Percentiles rank a stretch among this genome's conserved stretches.
Conservation (phyloP, 2,888 invertebrate genomes). For the Polydrusus pterygomalis region DNA sequence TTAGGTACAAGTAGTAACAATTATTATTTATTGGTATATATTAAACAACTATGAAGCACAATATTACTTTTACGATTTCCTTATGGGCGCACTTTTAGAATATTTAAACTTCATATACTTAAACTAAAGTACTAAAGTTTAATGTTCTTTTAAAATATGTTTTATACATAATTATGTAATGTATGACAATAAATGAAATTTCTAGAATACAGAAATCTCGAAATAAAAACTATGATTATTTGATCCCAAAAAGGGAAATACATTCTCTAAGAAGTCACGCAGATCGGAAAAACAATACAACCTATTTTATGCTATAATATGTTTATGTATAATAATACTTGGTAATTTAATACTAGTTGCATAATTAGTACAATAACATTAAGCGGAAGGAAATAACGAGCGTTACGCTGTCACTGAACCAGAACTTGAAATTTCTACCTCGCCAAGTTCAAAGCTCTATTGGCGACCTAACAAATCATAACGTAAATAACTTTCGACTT, state of each 20-base stretch:
- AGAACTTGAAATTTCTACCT: conserved; percentile 38
- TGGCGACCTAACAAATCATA: conserved; percentile 26
- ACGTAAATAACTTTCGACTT: conserved; percentile 15
- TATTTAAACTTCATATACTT: no score
- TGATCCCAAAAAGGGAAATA: background rate
- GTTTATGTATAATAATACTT: background rate
- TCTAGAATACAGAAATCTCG: no score
- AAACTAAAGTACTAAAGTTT: no score
- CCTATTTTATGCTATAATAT: background rate
- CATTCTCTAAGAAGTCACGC: conserved; percentile 11
- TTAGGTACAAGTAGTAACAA: no score
- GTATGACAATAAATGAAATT: no score
- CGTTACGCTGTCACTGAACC: conserved; percentile 29
- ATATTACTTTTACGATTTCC: no score
- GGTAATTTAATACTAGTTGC: conserved; percentile 1
- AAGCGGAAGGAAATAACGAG: conserved; percentile 23
- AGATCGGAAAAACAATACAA: conserved; percentile 6
- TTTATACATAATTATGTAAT: no score
- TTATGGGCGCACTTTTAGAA: no score
- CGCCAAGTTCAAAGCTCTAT: conserved; percentile 29
- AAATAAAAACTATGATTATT: background rate
- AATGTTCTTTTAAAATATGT: no score
- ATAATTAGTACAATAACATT: conserved; percentile 2
- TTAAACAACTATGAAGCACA: no score
- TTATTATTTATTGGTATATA: no score